phyloP scores from a whole-genome alignment of 2,888 invertebrate species.

The Notodonta dromedarius region DNA sequence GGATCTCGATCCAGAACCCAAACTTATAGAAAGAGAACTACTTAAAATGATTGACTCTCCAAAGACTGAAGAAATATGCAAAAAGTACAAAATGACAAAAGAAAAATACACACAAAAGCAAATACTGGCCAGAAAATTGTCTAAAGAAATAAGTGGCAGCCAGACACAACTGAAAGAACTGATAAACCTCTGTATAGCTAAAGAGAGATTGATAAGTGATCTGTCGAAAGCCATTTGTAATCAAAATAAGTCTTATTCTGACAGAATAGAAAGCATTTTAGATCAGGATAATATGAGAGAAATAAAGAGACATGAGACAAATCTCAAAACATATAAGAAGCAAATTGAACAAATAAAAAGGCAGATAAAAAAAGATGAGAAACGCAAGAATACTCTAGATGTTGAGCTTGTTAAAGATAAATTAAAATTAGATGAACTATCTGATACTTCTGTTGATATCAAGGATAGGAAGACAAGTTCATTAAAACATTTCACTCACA shows the following conservation, averaged over 20 bases:
- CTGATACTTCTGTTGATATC: conserved; percentile 77
- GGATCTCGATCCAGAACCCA: conserved; percentile 82
- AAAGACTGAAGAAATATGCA: conserved; percentile 77
- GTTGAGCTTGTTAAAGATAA: conserved; percentile 85
- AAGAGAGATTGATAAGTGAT: conserved; percentile 90
- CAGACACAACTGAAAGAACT: conserved; percentile 89
- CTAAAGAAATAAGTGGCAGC: conserved; percentile 86
- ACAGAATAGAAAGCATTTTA: conserved; percentile 84
- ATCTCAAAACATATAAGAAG: conserved; percentile 89
- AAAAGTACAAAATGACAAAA: conserved; percentile 81
- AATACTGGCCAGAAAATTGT: conserved; percentile 74
- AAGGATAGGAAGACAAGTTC: conserved; percentile 85
- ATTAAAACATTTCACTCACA: conserved; percentile 86
- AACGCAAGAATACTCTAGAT: conserved; percentile 88
- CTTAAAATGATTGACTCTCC: conserved; percentile 82
- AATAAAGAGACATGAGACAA: conserved; percentile 89
- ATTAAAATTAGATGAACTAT: conserved; percentile 78
- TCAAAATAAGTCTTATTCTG: conserved; percentile 74
- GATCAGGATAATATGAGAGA: conserved; percentile 86
- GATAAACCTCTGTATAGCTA: conserved; percentile 86
- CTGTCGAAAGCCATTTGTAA: conserved; percentile 74
- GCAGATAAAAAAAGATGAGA: conserved; percentile 89
- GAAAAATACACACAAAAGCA: conserved; percentile 81
- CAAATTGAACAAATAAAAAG: conserved; percentile 90
- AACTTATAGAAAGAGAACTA: conserved; percentile 78